phyloP scores from a whole-genome alignment of 2,888 invertebrate genomes.

The Orchestes rusci region DNA sequence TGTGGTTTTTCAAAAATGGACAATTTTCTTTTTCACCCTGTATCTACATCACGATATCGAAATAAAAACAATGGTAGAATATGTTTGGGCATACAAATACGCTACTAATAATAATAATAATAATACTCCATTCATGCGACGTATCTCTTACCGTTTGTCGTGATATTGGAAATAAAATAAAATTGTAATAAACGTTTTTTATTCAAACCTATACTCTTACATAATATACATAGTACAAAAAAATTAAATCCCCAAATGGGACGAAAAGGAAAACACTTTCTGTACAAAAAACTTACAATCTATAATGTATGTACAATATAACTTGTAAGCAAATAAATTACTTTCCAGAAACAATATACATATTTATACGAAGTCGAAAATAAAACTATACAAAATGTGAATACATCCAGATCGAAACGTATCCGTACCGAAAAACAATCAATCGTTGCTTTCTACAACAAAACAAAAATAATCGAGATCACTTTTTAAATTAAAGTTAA shows the following conservation, averaged over 20 bases:
- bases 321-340: conserved; percentile 45
- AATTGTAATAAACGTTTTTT: conserved; percentile 49
- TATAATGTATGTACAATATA: conserved; percentile 43
- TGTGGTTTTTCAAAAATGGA: too few relatives aligned
- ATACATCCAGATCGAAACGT: too few relatives aligned
- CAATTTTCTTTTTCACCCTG: too few relatives aligned
- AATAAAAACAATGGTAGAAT: too few relatives aligned
- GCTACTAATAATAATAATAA: too few relatives aligned
- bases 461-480: conserved; percentile 42
- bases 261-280: conserved; percentile 39
- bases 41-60: too few relatives aligned
- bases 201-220: conserved; percentile 70
- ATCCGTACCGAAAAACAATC: too few relatives aligned
- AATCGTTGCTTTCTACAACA: too few relatives aligned
- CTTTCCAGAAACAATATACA: conserved; percentile 42
- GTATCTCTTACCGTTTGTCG: too few relatives aligned
- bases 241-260: conserved; percentile 46
- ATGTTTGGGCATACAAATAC: too few relatives aligned
- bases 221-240: conserved; percentile 83
- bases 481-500: conserved; percentile 27
- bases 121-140: too few relatives aligned
- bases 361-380: conserved; percentile 37
- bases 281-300: conserved; percentile 42
- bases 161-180: too few relatives aligned
- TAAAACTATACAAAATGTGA: conserved; percentile 17